Conservation (phyloP, 2,797 vertebrate species). For the Enteromius viviparus region DNA sequence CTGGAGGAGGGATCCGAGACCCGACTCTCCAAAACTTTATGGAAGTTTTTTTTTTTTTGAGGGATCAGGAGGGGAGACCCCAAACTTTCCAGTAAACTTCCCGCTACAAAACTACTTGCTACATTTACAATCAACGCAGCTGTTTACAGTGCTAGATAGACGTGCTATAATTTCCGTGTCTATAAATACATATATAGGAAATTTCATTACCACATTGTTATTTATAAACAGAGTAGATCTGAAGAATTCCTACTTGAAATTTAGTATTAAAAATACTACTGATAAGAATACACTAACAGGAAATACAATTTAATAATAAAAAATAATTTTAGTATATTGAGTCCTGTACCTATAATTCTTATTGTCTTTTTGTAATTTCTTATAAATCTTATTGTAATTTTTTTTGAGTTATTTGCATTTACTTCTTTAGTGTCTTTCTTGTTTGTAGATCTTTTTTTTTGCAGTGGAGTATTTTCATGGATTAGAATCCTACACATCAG, state of each 20-base stretch:
- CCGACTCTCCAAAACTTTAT: background rate
- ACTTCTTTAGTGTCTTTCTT: background rate
- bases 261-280: background rate
- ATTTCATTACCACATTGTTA: background rate
- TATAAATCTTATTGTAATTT: background rate
- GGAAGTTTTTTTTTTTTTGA: background rate
- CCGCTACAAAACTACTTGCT: background rate
- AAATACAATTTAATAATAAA: no score
- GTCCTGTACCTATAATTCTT: background rate
- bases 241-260: background rate
- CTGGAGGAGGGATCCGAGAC: constrained; percentile 65
- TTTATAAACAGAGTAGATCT: background rate
- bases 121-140: background rate
- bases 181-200: background rate
- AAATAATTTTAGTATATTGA: background rate
- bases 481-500: background rate
- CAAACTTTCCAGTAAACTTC: background rate
- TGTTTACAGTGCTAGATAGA: background rate
- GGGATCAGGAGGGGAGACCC: background rate
- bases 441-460: background rate
- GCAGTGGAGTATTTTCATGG: background rate
- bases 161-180: background rate
- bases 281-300: background rate
- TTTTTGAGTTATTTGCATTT: background rate
- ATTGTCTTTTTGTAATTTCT: no score